phyloP scores from a whole-genome alignment of 2,797 vertebrate species.

The Falco cherrug region DNA sequence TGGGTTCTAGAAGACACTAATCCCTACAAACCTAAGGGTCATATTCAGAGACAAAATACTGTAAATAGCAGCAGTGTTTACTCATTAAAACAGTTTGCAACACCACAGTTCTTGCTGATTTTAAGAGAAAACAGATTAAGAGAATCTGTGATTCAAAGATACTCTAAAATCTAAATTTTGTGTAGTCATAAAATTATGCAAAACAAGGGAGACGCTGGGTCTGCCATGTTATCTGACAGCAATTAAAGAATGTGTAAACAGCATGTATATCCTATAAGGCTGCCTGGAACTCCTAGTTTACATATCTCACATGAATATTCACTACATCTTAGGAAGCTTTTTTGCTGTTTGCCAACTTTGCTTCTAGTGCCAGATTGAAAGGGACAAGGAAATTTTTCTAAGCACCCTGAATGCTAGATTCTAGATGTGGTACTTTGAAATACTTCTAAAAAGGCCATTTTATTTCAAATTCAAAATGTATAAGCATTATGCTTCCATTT shows the following conservation, averaged over 20 bases:
- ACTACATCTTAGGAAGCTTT: not conserved
- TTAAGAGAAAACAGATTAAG: not conserved
- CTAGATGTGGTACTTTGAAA: not conserved
- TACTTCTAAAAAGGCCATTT: not conserved
- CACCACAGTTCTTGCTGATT: not conserved
- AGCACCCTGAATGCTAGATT: not conserved
- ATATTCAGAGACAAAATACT: not conserved
- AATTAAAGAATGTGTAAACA: not conserved
- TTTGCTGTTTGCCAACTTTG: not conserved
- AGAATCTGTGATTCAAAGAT: not conserved
- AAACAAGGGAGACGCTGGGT: not conserved
- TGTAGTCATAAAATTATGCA: not conserved
- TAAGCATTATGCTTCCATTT: slow-evolving; percentile 6
- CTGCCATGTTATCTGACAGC: not conserved
- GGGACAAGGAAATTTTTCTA: not conserved
- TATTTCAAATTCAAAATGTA: not conserved
- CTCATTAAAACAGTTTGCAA: not conserved
- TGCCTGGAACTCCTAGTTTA: not conserved
- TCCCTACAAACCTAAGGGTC: not conserved
- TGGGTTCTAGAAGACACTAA: not conserved
- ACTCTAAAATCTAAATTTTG: not conserved
- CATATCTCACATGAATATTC: not conserved
- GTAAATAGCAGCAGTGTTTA: not conserved
- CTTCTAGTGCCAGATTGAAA: not conserved
- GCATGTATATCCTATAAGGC: not conserved